Evolutionary conservation across 2,888 invertebrate genomes (phyloP).

Genomic region (Meiosimyza decipiens): DNA sequence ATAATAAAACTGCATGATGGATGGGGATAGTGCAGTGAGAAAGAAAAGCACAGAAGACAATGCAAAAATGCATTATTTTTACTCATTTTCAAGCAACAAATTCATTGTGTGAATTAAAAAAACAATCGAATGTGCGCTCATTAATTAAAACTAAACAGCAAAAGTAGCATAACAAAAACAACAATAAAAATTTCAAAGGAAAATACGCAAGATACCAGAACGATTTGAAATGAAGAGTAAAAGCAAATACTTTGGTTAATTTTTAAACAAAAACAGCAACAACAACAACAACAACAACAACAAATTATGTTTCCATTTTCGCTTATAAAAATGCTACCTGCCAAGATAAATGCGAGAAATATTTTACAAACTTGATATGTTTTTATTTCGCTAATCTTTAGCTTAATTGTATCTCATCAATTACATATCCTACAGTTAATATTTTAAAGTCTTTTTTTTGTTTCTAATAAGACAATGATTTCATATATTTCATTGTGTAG

Average conservation of each 20-base stretch:
- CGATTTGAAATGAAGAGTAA: neutral
- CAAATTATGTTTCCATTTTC: neutral
- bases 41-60: neutral
- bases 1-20: conserved; percentile 16
- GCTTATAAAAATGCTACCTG: too few relatives aligned
- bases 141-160: conserved; percentile 24
- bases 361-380: too few relatives aligned
- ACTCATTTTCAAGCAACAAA: neutral
- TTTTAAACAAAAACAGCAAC: neutral
- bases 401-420: too few relatives aligned
- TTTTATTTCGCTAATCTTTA: too few relatives aligned
- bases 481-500: too few relatives aligned
- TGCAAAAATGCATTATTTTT: neutral
- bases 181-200: conserved; percentile 7
- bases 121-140: conserved; percentile 30
- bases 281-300: neutral
- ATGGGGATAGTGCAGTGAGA: neutral
- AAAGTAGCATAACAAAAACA: conserved; percentile 11
- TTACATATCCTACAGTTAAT: too few relatives aligned
- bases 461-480: too few relatives aligned
- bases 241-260: neutral
- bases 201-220: conserved; percentile 1
- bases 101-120: conserved; percentile 19
- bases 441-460: too few relatives aligned
- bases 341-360: too few relatives aligned